phyloP scores from a whole-genome alignment of 2,797 vertebrate species.

The Epinephelus coioides region DNA sequence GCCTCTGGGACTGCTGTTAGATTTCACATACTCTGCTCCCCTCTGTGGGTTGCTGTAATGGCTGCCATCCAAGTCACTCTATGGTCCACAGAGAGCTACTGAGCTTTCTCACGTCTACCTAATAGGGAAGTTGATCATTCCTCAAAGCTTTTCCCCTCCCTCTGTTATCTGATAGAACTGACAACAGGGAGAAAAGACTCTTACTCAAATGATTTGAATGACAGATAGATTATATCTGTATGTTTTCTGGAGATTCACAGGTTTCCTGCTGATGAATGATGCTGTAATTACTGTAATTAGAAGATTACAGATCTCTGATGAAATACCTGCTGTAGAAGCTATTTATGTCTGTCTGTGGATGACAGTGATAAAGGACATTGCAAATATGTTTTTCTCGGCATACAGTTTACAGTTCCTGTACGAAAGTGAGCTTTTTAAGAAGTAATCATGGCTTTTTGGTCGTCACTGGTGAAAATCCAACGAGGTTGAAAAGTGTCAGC shows the following conservation, averaged over 20 bases:
- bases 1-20: not conserved
- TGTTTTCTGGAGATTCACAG: conserved; percentile 2
- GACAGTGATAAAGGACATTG: not conserved
- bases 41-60: conserved; percentile 18
- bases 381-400: not conserved
- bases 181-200: conserved; percentile 2
- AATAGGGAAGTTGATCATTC: conserved; percentile 22
- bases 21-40: not conserved
- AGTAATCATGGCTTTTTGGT: not conserved
- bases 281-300: conserved; percentile 20
- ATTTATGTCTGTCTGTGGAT: not conserved
- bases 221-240: not conserved
- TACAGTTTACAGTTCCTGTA: not conserved
- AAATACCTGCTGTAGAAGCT: not conserved
- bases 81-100: conserved; percentile 19
- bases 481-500: not conserved
- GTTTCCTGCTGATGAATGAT: conserved; percentile 15
- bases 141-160: conserved; percentile 4
- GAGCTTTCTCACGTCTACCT: conserved; percentile 22
- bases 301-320: conserved; percentile 10
- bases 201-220: not conserved
- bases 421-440: not conserved
- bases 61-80: conserved; percentile 16
- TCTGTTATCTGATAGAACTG: not conserved
- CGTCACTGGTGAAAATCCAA: not conserved